Evolutionary conservation across 2,113 vertebrate species (phyloP), one percentile per base, ranked within the genome.

Genomic region (Catharus fuscescens): DNA sequence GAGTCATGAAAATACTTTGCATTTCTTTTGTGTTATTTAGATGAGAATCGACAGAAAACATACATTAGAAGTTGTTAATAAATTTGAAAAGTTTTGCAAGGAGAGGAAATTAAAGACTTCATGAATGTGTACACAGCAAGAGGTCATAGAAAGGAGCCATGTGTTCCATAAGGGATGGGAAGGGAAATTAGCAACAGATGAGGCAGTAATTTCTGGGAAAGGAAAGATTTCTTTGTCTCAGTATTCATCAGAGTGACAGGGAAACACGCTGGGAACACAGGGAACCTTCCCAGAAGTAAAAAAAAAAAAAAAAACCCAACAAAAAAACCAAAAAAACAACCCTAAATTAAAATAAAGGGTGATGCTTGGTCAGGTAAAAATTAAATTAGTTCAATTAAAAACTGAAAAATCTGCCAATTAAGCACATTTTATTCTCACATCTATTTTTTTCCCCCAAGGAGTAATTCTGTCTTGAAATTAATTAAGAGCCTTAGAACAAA

Each of bases 141-240:
- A 83, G 57, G 89, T 81, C 69, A 34, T 3, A 83, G 84, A 80
- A 80, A 8, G 25, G 54, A 85, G 80, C 64, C 53, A 8, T 86
- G 77, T 91, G 73, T 87, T 81, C 62, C n/a, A 20, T 67, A 66
- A 86, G 57, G 34, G 36, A 31, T 31, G n/a, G 64, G 73, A 66
- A 57, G 45, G 61, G 67, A 57, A 92, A 82, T 84, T 66, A 84
- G 69, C 74, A 94, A 84, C 81, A 93, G 87, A 87, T 88, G 86
- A 95, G 69, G 57, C 34, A 59, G 56, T 76, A 76, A 36, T 59
- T 93, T 89, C 54, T 94, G 85, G 74, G 90, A 95, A 93, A 81
- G 56, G 71, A 69, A 83, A 69, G 31, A 60, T 87, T 94, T 95
- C 87, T 95, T 95, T 90, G 85, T 96, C 69, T 95, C 66, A 36